phyloP scores from a whole-genome alignment of 2,888 invertebrate genomes.

The Augiades crinisus region DNA sequence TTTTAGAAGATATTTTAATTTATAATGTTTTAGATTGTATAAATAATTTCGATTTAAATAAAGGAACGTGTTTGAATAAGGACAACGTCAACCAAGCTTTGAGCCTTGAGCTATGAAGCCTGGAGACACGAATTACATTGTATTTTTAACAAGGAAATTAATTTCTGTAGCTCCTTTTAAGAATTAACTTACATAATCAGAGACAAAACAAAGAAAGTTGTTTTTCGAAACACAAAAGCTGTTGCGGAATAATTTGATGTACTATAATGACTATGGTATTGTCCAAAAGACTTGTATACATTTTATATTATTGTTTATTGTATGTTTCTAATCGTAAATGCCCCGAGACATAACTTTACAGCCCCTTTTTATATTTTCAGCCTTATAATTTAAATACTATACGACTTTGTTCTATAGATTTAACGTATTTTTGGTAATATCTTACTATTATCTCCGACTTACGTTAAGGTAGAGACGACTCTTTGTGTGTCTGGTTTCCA shows the following conservation, averaged over 20 bases:
- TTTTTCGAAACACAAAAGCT: slow-evolving; percentile 14
- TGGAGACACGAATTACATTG: neutral
- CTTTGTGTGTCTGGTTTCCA: no score
- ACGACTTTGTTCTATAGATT: no score
- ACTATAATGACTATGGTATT: slow-evolving; percentile 7
- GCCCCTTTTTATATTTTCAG: no score
- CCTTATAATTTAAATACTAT: no score
- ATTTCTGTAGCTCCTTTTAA: neutral
- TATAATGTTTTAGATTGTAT: neutral
- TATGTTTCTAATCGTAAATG: slow-evolving; percentile 4
- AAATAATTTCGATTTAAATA: neutral
- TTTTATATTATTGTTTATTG: neutral
- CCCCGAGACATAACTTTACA: neutral
- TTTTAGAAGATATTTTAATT: no score
- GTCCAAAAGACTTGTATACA: slow-evolving; percentile 4
- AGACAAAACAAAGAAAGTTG: slow-evolving; percentile 20
- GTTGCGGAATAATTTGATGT: slow-evolving; percentile 24
- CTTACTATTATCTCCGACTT: no score
- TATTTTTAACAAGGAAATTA: slow-evolving; percentile 1
- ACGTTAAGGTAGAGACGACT: no score
- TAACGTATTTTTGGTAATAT: no score
- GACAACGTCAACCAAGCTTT: neutral
- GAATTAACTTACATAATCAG: slow-evolving; percentile 18
- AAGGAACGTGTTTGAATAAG: neutral
- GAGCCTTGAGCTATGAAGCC: neutral